A percentile compares a stretch with the other conserved stretches of the same genome.
Evolutionary conservation across 2,113 vertebrate genomes (phyloP).

Genomic region (Malurus alboscapulatus): DNA sequence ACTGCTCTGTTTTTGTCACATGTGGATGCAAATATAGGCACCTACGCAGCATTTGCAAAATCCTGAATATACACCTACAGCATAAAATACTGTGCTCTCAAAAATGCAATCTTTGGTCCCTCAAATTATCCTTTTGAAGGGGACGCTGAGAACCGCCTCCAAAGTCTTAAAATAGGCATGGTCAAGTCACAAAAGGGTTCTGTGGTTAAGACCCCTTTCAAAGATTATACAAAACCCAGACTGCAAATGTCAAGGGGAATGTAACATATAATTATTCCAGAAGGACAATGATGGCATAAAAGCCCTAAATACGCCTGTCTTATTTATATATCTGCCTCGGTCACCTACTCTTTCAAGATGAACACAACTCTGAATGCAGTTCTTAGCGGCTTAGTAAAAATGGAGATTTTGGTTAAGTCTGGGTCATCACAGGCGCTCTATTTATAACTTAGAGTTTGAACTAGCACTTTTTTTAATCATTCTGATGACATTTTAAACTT

Average conservation of each 20-base stretch:
- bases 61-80: neutral
- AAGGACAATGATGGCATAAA: neutral
- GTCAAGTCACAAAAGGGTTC: neutral
- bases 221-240: neutral
- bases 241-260: neutral
- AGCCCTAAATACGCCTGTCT: neutral
- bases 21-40: neutral
- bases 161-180: neutral
- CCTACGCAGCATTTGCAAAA: neutral
- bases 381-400: neutral
- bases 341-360: neutral
- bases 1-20: neutral
- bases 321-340: neutral
- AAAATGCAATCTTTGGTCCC: neutral
- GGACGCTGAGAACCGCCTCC: fast-evolving
- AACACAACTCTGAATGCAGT: neutral
- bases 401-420: neutral
- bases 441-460: neutral
- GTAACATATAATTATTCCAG: neutral
- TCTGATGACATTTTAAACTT: neutral
- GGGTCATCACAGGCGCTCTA: neutral
- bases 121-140: neutral
- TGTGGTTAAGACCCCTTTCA: neutral
- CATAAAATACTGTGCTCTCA: neutral
- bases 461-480: neutral